These are phyloP conservation scores for Luffia ferchaultella DNA, from an alignment of 2,888 invertebrate species.

Conservation along the genomic window DNA sequence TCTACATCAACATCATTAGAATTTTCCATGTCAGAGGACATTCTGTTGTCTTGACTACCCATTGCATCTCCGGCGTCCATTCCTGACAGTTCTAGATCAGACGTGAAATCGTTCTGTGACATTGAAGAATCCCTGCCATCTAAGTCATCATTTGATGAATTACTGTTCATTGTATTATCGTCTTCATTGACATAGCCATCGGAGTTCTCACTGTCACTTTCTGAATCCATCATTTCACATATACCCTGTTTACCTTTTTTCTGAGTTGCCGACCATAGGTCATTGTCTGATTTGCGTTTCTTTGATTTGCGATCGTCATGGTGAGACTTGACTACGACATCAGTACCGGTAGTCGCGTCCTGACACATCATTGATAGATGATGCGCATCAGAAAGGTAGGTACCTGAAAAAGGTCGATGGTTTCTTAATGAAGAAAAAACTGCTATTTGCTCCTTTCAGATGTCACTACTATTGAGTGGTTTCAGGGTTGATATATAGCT, in stretches of 20 bases:
- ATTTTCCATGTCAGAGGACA: constrained; percentile 67
- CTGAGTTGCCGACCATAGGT: constrained; percentile 64
- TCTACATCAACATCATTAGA: constrained; percentile 69
- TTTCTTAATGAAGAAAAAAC: too few species aligned
- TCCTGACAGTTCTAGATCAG: constrained; percentile 69
- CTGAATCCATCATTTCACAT: constrained; percentile 70
- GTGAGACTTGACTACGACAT: constrained; percentile 29
- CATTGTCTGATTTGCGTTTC: constrained; percentile 70
- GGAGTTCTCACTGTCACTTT: constrained; percentile 59
- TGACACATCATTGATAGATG: constrained; percentile 51
- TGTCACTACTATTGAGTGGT: too few species aligned
- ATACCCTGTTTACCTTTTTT: constrained; percentile 69
- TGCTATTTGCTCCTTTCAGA: too few species aligned
- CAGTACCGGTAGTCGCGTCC: constrained; percentile 25
- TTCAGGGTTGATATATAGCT: too few species aligned
- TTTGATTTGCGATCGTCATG: constrained; percentile 58
- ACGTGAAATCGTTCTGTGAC: constrained; percentile 66
- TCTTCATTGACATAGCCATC: constrained; percentile 52
- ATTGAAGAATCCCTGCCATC: constrained; percentile 48
- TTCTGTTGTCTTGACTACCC: constrained; percentile 45
- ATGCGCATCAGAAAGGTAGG: constrained; percentile 54
- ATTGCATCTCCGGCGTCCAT: constrained; percentile 69
- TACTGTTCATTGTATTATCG: constrained; percentile 52
- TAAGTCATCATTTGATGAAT: constrained; percentile 48
- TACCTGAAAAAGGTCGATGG: constrained; percentile 40